Evolutionary conservation across 1,140 invertebrate genomes (phyloP).

Genomic region (Lordiphosa clarofinis): DNA sequence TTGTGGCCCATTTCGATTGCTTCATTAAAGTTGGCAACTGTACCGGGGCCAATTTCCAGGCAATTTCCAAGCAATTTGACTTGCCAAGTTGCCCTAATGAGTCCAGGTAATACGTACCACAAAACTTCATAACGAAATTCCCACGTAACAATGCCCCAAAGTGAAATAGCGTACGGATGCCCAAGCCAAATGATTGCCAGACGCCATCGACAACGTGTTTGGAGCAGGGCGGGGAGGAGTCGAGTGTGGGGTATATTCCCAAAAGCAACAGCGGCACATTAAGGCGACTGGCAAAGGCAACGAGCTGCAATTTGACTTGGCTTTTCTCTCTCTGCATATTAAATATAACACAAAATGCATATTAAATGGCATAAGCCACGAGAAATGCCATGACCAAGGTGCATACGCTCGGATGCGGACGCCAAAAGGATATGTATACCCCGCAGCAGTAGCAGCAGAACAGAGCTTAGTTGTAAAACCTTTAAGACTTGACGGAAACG

Average conservation of each 20-base stretch:
- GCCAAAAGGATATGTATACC: slow-evolving; percentile 10
- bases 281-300: slow-evolving; percentile 51
- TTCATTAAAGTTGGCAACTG: slow-evolving; percentile 50
- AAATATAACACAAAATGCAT: slow-evolving; percentile 79
- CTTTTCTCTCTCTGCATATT: slow-evolving; percentile 64
- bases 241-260: slow-evolving; percentile 36
- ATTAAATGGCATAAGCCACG: slow-evolving; percentile 77
- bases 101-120: slow-evolving; percentile 28
- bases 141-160: slow-evolving; percentile 74
- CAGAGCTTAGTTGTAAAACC: slow-evolving; percentile 64
- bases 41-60: slow-evolving; percentile 58
- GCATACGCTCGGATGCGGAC: slow-evolving; percentile 20
- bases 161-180: slow-evolving; percentile 44
- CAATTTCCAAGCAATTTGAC: slow-evolving; percentile 68
- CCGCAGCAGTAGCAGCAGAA: slow-evolving; percentile 22
- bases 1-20: slow-evolving; percentile 53
- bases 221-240: background rate
- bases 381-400: slow-evolving; percentile 38
- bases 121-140: slow-evolving; percentile 54
- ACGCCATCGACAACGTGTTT: slow-evolving; percentile 33
- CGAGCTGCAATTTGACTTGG: slow-evolving; percentile 62
- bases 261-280: slow-evolving; percentile 61
- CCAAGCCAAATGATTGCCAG: slow-evolving; percentile 36
- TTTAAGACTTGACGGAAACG: slow-evolving; percentile 71
- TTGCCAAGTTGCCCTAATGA: slow-evolving; percentile 61